These are phyloP conservation scores for Brenthis hecate DNA, from an alignment of 2,888 invertebrate genomes.

Conservation along the genomic window DNA sequence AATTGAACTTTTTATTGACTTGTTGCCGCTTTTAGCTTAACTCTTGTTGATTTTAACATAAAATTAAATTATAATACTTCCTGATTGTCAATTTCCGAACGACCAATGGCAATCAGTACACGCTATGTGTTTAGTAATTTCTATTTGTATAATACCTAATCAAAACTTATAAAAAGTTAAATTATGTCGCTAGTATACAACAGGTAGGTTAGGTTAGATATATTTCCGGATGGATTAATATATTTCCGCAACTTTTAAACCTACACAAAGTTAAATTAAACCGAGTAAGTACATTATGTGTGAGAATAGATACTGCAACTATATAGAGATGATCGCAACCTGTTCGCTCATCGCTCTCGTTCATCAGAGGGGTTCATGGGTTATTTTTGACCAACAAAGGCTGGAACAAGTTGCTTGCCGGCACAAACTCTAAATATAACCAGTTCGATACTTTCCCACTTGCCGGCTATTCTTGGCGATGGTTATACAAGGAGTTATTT, in stretches of 20 bases:
- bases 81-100: too few species aligned
- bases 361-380: conserved; percentile 49
- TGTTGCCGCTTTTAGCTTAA: neutral
- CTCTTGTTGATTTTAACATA: neutral
- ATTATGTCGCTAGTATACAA: too few species aligned
- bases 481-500: conserved; percentile 67
- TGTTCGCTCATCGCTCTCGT: conserved; percentile 32
- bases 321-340: conserved; percentile 36
- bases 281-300: conserved; percentile 8
- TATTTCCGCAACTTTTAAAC: neutral
- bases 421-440: conserved; percentile 60
- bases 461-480: conserved; percentile 61
- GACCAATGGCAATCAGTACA: too few species aligned
- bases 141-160: too few species aligned
- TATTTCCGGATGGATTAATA: too few species aligned
- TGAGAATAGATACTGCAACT: conserved; percentile 29
- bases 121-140: too few species aligned
- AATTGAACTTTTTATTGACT: conserved; percentile 23
- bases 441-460: conserved; percentile 65
- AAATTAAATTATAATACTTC: neutral
- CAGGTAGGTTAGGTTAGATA: too few species aligned
- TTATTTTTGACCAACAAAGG: conserved; percentile 70
- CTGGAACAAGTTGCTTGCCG: conserved; percentile 55
- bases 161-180: too few species aligned
- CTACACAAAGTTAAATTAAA: conserved; percentile 3